These are phyloP conservation scores for Solenopsis invicta DNA, from an alignment of 1,140 invertebrate genomes.

Conservation along the genomic window DNA sequence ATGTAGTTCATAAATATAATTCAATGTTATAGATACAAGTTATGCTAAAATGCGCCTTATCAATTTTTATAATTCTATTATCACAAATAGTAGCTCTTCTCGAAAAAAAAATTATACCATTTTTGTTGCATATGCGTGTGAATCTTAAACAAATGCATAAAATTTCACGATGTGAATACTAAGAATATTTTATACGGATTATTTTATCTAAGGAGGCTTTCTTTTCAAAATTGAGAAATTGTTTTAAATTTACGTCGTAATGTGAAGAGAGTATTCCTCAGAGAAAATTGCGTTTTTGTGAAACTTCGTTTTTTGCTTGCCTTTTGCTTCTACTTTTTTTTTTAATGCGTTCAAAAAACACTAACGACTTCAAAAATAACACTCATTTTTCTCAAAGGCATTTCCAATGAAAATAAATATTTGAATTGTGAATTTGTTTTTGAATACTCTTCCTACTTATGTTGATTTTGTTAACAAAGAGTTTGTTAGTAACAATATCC, in stretches of 20 bases:
- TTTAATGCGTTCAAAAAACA: constrained; percentile 35
- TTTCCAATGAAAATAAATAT: constrained; percentile 9
- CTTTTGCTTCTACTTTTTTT: not conserved
- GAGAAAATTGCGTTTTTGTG: not conserved
- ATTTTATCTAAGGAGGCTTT: not conserved
- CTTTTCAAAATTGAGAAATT: not conserved
- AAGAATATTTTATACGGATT: not conserved
- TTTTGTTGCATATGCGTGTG: too few species aligned
- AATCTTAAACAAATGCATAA: not conserved
- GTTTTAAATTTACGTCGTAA: not conserved
- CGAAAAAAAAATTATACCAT: not conserved
- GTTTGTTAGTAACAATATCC: not conserved
- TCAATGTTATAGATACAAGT: not conserved
- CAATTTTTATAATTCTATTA: not conserved
- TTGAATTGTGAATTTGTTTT: constrained; percentile 1
- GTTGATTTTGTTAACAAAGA: not conserved
- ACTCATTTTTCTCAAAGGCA: constrained; percentile 3
- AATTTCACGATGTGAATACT: not conserved
- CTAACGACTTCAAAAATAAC: constrained; percentile 7
- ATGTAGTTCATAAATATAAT: not conserved
- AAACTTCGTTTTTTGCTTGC: not conserved
- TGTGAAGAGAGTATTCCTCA: not conserved
- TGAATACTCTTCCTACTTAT: not conserved
- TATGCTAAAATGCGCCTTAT: not conserved
- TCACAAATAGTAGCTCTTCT: not conserved